Percentiles rank a stretch among this genome's conserved stretches.
Evolutionary conservation across 35 echinoderm and acorn worm species (phyloP).

Genomic region (Anneissia japonica): DNA sequence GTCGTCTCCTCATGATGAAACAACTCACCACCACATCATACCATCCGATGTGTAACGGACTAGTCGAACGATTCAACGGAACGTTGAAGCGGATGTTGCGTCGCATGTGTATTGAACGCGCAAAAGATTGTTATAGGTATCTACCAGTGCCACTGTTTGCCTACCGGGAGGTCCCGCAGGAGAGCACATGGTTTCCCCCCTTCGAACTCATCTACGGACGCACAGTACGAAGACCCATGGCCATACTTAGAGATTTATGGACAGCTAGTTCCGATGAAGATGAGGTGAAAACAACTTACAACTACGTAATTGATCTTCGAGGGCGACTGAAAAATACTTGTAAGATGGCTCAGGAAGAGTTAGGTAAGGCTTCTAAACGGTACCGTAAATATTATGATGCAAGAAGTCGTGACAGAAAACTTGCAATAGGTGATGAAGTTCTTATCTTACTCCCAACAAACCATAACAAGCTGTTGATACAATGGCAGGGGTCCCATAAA

Average conservation of each 20-base stretch:
- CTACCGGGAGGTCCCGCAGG: slow-evolving; percentile 56
- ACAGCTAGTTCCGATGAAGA: background rate
- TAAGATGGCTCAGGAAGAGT: slow-evolving; percentile 26
- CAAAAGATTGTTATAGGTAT: slow-evolving; percentile 68
- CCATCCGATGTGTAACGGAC: slow-evolving; percentile 59
- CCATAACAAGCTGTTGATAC: background rate
- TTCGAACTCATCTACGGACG: slow-evolving; percentile 58
- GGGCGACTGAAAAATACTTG: slow-evolving; percentile 37
- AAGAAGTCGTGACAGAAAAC: background rate
- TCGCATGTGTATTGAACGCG: slow-evolving; percentile 47
- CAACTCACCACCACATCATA: slow-evolving; percentile 45
- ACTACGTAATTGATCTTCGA: slow-evolving; percentile 50
- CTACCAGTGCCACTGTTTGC: slow-evolving; percentile 40
- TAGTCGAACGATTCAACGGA: slow-evolving; percentile 44
- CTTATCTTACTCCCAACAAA: background rate
- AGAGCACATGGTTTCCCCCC: slow-evolving; percentile 15
- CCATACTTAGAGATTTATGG: slow-evolving; percentile 53
- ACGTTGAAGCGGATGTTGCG: slow-evolving; percentile 33
- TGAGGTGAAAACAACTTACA: slow-evolving; percentile 49
- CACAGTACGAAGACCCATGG: slow-evolving; percentile 40
- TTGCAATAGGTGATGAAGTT: slow-evolving; percentile 19
- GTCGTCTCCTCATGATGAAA: slow-evolving; percentile 3
- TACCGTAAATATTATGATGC: slow-evolving; percentile 41
- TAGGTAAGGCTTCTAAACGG: slow-evolving; percentile 10
- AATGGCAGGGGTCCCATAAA: background rate